Evolutionary conservation across 2,888 invertebrate species (phyloP), one percentile per base, ranked within the genome.

Genomic region (Sarcophaga caerulescens): DNA sequence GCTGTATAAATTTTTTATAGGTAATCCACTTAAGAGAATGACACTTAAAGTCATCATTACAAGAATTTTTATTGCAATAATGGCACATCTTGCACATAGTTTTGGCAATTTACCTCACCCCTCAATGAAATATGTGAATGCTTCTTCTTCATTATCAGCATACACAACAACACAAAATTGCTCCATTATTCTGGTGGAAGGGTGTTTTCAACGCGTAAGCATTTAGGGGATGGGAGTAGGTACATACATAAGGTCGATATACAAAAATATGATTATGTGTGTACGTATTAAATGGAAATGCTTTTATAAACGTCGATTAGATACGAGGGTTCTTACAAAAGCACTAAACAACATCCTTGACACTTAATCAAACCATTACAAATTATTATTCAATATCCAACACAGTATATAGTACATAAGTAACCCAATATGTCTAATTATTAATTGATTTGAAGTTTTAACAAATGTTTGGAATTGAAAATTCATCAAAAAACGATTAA

Each of bases 1-100:
- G 89, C 68, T 89, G 89, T 90, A 92, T 91, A 92, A 89, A 91
- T 91, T 92, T 92, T 93, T 92, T 92, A 92, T 92, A 91, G 93
- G 92, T 92, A 92, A 93, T 93, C 92, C 92, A 93, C 93, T 92
- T 92, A 93, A 92, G 91, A 89, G 92, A 92, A 93, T 91, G 92
- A 90, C 92, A 92, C 92, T 93, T 92, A 92, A 92, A 93, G 92
- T 92, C 92, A 92, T 93, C 93, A 93, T 92, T 93, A 93, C 92
- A 93, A 93, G 91, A 91, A 90, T 91, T 93, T 92, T 92, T 92
- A 92, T 91, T 91, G 91, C 92, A 92, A 90, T 91, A 93, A 93
- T 91, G 91, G 93, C 90, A 92, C 92, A 93, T 92, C 92, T 92
- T 93, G 92, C 92, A 93, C 93, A 92, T 92, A 92, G 92, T 93